Percentiles rank a stretch among this genome's conserved stretches.
Evolutionary conservation across 2,113 vertebrate genomes (phyloP).

Genomic region (Nyctibius bracteatus): DNA sequence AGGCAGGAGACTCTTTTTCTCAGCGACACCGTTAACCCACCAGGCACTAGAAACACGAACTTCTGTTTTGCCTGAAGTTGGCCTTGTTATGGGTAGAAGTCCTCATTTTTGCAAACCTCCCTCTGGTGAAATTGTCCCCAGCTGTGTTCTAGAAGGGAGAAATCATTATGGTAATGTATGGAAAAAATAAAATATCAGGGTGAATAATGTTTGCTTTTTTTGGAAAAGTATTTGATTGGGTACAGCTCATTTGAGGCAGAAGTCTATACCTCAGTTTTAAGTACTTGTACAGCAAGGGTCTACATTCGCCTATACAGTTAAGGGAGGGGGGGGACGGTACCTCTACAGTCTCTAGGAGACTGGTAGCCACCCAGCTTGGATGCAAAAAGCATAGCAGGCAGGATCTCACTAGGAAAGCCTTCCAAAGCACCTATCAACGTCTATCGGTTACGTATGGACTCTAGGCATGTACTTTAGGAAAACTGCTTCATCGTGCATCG

Average conservation of each 20-base stretch:
- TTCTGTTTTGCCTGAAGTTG: not conserved
- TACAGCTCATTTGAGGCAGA: not conserved
- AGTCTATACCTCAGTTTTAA: not conserved
- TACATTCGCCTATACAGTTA: not conserved
- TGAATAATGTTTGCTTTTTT: not conserved
- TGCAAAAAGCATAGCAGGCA: not conserved
- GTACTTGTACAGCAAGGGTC: not conserved
- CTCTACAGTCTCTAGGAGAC: not conserved
- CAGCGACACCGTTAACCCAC: not conserved
- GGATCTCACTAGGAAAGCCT: not conserved
- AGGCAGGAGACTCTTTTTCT: not conserved
- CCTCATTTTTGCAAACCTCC: not conserved
- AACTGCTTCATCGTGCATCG: not conserved
- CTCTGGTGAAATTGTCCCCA: not conserved
- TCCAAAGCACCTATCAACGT: not conserved
- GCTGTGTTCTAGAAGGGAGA: not conserved
- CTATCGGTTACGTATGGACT: not conserved
- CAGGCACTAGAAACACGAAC: not conserved
- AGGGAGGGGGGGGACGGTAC: fast-evolving
- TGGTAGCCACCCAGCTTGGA: not conserved
- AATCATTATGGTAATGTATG: not conserved
- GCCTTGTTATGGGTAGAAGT: not conserved
- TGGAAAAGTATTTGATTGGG: not conserved
- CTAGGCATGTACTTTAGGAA: not conserved
- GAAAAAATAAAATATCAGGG: conserved; percentile 4